These are phyloP conservation scores for Hemitrygon akajei DNA, from an alignment of 2,797 vertebrate species.

Conservation along the genomic window DNA sequence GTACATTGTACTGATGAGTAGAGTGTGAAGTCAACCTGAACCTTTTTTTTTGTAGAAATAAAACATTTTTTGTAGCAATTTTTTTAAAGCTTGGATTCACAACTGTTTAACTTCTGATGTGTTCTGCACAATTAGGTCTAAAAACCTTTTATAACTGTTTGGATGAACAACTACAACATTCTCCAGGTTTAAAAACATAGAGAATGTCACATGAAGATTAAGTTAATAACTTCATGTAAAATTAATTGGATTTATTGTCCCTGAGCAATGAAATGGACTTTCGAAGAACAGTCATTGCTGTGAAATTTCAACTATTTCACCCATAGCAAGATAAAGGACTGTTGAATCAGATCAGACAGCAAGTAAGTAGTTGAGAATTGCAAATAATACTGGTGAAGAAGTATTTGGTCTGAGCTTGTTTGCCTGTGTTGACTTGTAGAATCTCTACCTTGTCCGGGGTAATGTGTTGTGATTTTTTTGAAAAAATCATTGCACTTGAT, in stretches of 20 bases:
- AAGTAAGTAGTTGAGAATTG: neutral
- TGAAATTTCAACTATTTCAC: neutral
- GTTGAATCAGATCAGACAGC: neutral
- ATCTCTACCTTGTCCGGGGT: neutral
- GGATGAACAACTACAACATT: neutral
- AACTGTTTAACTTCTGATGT: neutral
- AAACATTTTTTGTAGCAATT: neutral
- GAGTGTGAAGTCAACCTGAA: neutral
- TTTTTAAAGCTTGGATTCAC: neutral
- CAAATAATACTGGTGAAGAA: neutral
- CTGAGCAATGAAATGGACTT: neutral
- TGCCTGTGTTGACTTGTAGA: neutral
- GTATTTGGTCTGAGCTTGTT: neutral
- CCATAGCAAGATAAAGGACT: neutral
- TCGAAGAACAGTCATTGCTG: neutral
- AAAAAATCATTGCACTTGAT: too few relatives aligned
- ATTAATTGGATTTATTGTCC: neutral
- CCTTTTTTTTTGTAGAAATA: neutral
- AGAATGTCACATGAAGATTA: constrained; percentile 23
- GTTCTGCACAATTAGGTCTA: constrained; percentile 24
- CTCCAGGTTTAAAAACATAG: neutral
- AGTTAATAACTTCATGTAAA: neutral
- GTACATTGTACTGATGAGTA: neutral
- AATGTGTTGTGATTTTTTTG: neutral
- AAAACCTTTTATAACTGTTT: neutral